Percentiles rank a stretch among this genome's conserved stretches.
These are phyloP conservation scores for Megalonaias nervosa DNA, from an alignment of 1,140 invertebrate genomes.

Conservation along the genomic window DNA sequence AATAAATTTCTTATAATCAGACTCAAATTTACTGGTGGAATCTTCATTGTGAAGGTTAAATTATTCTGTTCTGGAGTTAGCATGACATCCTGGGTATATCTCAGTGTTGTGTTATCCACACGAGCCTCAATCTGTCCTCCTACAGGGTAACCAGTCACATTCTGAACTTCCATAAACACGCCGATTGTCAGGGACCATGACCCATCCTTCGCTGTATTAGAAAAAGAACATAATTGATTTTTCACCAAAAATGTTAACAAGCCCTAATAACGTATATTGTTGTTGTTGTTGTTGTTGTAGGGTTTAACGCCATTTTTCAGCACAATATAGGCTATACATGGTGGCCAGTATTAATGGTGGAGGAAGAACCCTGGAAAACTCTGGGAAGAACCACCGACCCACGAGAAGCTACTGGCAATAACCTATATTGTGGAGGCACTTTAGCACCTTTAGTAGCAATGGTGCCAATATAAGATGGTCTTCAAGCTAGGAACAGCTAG, in stretches of 20 bases:
- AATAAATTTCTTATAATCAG: not conserved
- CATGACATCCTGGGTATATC: constrained; percentile 11
- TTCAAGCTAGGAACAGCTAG: too few species aligned
- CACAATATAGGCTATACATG: too few species aligned
- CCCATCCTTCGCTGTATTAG: constrained; percentile 32
- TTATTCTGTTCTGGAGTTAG: constrained; percentile 14
- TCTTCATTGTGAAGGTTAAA: constrained; percentile 15
- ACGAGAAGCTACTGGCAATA: too few species aligned
- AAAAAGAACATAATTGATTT: too few species aligned
- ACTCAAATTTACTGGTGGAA: constrained; percentile 34
- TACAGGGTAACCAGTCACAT: not conserved
- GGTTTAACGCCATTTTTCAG: too few species aligned
- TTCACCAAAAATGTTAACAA: too few species aligned
- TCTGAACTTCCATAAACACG: constrained; percentile 36
- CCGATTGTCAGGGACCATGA: constrained; percentile 41
- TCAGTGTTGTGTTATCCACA: constrained; percentile 34
- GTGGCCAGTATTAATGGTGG: too few species aligned
- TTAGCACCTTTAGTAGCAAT: not conserved
- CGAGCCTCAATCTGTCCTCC: constrained; percentile 36
- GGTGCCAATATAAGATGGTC: not conserved
- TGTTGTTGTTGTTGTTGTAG: too few species aligned
- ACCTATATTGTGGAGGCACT: not conserved
- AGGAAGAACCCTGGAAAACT: not conserved
- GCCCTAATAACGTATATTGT: too few species aligned
- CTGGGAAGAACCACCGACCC: not conserved